These are phyloP conservation scores for Siniperca chuatsi DNA, from an alignment of 2,113 vertebrate genomes.

Conservation along the genomic window DNA sequence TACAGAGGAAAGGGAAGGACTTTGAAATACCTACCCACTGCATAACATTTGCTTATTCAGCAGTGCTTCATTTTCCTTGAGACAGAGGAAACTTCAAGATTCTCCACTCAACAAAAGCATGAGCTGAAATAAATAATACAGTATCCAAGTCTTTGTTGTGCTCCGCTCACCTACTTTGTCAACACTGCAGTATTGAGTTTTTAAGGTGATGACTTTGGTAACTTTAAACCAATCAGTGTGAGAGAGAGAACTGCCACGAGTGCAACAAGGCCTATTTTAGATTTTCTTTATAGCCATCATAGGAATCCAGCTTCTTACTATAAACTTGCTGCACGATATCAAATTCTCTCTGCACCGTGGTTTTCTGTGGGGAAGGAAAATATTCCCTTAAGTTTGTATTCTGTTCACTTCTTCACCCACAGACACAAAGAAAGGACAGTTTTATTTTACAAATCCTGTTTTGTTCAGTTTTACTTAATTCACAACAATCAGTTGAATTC, in stretches of 20 bases:
- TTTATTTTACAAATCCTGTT: slow-evolving; percentile 18
- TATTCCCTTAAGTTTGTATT: slow-evolving; percentile 20
- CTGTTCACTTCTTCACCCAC: slow-evolving; percentile 14
- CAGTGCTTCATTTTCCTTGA: slow-evolving; percentile 76
- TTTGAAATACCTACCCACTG: slow-evolving; percentile 78
- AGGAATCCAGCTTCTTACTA: slow-evolving; percentile 26
- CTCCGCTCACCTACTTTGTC: slow-evolving; percentile 76
- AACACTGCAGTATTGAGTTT: slow-evolving; percentile 78
- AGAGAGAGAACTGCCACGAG: slow-evolving; percentile 40
- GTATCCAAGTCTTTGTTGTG: slow-evolving; percentile 78
- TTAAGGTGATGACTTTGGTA: slow-evolving; percentile 79
- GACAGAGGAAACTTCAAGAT: slow-evolving; percentile 74
- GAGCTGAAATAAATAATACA: slow-evolving; percentile 82
- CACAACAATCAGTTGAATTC: slow-evolving; percentile 17
- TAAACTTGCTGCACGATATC: slow-evolving; percentile 51
- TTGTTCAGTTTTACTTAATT: slow-evolving; percentile 25
- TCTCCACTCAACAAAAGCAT: slow-evolving; percentile 77
- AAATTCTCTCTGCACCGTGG: slow-evolving; percentile 37
- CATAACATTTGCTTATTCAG: slow-evolving; percentile 83
- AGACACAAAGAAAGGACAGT: slow-evolving; percentile 16
- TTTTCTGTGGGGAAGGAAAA: slow-evolving; percentile 34
- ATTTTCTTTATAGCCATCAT: slow-evolving; percentile 53
- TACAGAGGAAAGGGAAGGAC: slow-evolving; percentile 74
- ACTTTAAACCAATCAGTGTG: slow-evolving; percentile 74
- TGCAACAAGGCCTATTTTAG: slow-evolving; percentile 51